Conservation (phyloP, 2,888 invertebrate genomes). For the Lottia scabra region DNA sequence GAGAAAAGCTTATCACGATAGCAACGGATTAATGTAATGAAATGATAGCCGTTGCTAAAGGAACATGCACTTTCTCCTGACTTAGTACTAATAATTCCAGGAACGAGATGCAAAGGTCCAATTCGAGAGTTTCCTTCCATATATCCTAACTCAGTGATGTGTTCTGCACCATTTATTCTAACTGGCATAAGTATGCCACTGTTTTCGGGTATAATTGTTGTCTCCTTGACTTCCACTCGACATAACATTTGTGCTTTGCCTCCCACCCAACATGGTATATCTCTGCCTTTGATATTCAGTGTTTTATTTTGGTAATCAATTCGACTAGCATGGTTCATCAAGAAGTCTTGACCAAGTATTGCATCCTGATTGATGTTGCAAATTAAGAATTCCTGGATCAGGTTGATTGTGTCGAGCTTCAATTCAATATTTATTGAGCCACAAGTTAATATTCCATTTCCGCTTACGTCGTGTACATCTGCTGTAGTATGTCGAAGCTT, state of each 20-base stretch:
- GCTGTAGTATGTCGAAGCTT: too few relatives aligned
- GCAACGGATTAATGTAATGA: too few relatives aligned
- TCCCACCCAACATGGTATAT: slow-evolving; percentile 8
- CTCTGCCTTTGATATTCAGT: background rate
- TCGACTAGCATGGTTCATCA: slow-evolving; percentile 12
- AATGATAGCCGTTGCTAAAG: too few relatives aligned
- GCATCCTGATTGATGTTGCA: slow-evolving; percentile 19
- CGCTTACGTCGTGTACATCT: background rate
- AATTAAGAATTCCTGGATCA: background rate
- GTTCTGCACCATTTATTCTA: background rate
- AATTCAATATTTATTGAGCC: background rate
- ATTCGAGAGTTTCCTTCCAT: slow-evolving; percentile 1
- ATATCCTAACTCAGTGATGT: slow-evolving; percentile 1
- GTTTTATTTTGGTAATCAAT: background rate
- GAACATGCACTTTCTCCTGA: too few relatives aligned
- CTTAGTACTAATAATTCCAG: too few relatives aligned
- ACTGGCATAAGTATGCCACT: slow-evolving; percentile 9
- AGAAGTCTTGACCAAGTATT: slow-evolving; percentile 25
- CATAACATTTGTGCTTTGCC: slow-evolving; percentile 8
- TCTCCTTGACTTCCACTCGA: slow-evolving; percentile 7
- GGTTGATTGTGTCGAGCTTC: background rate
- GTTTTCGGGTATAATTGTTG: background rate
- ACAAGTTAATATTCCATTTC: background rate
- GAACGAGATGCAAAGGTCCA: too few relatives aligned
- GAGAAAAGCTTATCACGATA: too few relatives aligned